Percentiles rank a stretch among this genome's conserved stretches.
Evolutionary conservation across 2,888 invertebrate species (phyloP).

Genomic region (Macrosiphum euphorbiae): DNA sequence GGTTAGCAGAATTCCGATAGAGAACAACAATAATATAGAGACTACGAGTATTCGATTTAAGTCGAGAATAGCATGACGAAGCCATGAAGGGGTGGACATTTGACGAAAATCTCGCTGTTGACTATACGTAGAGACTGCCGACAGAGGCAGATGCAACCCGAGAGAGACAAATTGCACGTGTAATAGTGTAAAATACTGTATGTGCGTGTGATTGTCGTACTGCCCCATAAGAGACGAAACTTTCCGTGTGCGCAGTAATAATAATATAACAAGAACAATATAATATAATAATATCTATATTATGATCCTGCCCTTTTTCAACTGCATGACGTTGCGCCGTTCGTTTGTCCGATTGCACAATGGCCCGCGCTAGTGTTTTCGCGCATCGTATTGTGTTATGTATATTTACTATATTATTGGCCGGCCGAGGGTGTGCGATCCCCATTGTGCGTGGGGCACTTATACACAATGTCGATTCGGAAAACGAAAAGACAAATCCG

Average conservation of each 20-base stretch:
- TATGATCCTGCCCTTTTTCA: background rate
- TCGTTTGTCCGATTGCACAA: background rate
- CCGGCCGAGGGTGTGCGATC: background rate
- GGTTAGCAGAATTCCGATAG: background rate
- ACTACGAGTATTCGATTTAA: background rate
- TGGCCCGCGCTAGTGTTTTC: background rate
- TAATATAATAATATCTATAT: background rate
- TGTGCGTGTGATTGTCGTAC: background rate
- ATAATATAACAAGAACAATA: background rate
- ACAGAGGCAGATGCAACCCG: background rate
- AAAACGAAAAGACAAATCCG: slow-evolving; percentile 58
- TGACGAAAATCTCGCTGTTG: background rate
- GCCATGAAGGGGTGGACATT: background rate
- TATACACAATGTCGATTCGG: slow-evolving; percentile 43
- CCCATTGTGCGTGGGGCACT: slow-evolving; percentile 44
- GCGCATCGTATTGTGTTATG: background rate
- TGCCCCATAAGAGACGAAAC: background rate
- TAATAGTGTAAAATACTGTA: background rate
- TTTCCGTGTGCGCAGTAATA: background rate
- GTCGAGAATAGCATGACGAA: background rate
- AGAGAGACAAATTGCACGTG: background rate
- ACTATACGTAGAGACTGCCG: background rate
- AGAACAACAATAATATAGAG: background rate
- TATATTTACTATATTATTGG: slow-evolving; percentile 6
- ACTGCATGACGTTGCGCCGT: background rate